Base-by-base conservation (phyloP, 1,140 invertebrate species). In the Leptinotarsa defecta region DNA sequence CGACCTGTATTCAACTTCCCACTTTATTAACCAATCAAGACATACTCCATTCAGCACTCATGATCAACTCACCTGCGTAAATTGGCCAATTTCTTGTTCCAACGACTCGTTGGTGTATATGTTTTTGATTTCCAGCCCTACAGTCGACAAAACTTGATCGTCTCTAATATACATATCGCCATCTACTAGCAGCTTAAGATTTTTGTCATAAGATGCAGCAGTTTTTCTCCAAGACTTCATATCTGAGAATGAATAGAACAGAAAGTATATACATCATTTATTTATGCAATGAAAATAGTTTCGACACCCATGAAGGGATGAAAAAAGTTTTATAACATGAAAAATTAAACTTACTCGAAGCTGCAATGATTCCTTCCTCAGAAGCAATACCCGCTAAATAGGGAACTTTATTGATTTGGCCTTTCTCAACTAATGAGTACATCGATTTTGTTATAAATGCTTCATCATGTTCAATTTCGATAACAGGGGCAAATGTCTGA, bases 361-460 rank as follows among this genome's bases (percentile, higher is more conserved):
- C 74, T 63, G n/a, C 48, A 34, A 73, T 27, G 17, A 78, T 68
- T n/a, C 68, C 52, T 77, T 79, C 78, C 61, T 79, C 78, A 5
- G 78, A 79, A 62, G 73, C 74, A 73, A 79, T 77, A 17, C 78
- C 78, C 1, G 74, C 74, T 19, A 79, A 73, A 20, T 76, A 17
- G 4, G 75, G 75, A 19, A 79, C 75, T 67, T 63, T 79, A 27
- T 73, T 65, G 34, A 79, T 24, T 8, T 65, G 17, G 15, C 75
- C 73, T 13, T 69, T 57, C 4, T 75, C 63, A 15, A 72, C 48
- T 15, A 52, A 19, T 34, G 69, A 65, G 57, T 77, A 79, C 73
- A 77, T 77, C 13, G 63, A 52, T 71, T 76, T n/a, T 5, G 75
- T 74, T 13, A 79, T 57, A 11, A 79, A 69, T 1, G 78, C 75